phyloP scores from a whole-genome alignment of 2,797 vertebrate species.

The Champsocephalus esox region DNA sequence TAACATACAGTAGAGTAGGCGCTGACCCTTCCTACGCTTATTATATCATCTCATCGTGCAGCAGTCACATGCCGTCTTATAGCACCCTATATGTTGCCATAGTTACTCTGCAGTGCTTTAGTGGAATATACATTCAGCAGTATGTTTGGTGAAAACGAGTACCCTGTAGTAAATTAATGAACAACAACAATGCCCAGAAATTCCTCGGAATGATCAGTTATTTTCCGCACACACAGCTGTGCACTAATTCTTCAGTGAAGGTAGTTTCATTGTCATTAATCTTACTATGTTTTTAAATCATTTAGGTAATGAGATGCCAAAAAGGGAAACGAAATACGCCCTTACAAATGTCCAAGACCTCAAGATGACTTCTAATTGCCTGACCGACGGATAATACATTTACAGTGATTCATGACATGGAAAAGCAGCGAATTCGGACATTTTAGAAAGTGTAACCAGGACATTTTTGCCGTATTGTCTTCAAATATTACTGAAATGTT shows the following conservation, averaged over 20 bases:
- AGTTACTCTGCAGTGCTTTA: conserved; percentile 61
- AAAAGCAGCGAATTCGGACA: neutral
- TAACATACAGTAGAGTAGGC: conserved; percentile 30
- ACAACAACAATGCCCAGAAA: conserved; percentile 10
- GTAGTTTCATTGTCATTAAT: neutral
- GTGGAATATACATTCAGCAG: conserved; percentile 42
- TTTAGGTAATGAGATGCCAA: neutral
- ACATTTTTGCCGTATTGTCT: neutral
- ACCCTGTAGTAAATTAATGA: conserved; percentile 8
- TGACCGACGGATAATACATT: neutral
- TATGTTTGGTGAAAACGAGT: conserved; percentile 22
- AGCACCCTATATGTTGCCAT: conserved; percentile 72
- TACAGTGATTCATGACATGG: neutral
- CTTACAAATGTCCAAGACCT: neutral
- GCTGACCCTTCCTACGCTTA: conserved; percentile 62
- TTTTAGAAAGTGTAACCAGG: too few relatives aligned
- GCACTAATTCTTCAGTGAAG: neutral
- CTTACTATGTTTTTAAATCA: neutral
- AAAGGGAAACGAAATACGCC: neutral
- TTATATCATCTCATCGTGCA: conserved; percentile 58
- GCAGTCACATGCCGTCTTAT: conserved; percentile 46
- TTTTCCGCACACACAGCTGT: neutral
- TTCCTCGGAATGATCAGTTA: neutral
- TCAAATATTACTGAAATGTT: neutral
- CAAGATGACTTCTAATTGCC: neutral